Percentiles rank a stretch among this genome's conserved stretches.
These are phyloP conservation scores for Dendronephthya gigantea DNA, from an alignment of 64 coral and sea anemone genomes.

Conservation along the genomic window DNA sequence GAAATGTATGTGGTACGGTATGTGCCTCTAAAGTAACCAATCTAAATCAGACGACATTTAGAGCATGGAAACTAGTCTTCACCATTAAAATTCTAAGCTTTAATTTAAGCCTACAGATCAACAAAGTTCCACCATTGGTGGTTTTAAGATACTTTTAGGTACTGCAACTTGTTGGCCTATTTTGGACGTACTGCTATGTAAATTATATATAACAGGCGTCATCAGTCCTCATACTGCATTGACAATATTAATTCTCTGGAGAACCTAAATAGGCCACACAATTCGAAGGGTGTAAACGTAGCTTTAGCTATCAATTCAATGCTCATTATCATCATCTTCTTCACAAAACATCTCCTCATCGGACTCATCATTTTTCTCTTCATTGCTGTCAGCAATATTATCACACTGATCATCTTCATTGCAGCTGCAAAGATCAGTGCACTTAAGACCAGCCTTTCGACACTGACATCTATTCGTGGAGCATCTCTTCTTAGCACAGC, in stretches of 20 bases:
- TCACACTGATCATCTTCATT: conserved; percentile 20
- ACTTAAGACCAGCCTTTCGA: neutral
- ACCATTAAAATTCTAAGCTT: neutral
- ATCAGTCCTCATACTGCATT: no score
- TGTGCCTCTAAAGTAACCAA: no score
- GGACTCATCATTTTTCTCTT: neutral
- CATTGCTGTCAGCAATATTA: conserved; percentile 11
- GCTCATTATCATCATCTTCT: neutral
- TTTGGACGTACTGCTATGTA: no score
- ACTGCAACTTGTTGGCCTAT: no score
- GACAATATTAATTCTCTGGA: no score
- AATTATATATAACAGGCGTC: no score
- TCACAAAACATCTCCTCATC: neutral
- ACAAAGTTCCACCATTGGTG: neutral
- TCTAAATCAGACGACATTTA: no score
- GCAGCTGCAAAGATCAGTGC: conserved; percentile 39
- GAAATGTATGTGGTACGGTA: no score
- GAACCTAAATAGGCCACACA: no score
- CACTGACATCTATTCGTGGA: conserved; percentile 15
- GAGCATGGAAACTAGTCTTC: no score
- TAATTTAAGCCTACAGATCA: neutral
- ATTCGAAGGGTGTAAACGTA: no score
- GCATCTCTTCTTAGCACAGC: conserved; percentile 25
- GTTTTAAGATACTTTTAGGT: neutral
- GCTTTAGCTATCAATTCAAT: no score